Conservation (phyloP, 2,797 vertebrate species). For the Erpetoichthys calabaricus region DNA sequence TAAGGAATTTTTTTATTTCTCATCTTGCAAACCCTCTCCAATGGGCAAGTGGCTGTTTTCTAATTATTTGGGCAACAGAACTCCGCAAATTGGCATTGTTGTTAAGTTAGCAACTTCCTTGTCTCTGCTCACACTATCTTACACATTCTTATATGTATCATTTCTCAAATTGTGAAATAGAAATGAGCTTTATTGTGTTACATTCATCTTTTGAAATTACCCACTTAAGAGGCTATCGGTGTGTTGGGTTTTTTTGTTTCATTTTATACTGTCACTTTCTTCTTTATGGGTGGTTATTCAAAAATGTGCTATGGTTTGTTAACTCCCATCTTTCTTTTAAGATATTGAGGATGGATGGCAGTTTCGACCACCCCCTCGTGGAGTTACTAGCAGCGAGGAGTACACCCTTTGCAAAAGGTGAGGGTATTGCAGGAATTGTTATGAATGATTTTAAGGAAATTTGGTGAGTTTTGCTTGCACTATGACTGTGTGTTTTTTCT, state of each 20-base stretch:
- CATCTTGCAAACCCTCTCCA: no score
- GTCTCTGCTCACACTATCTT: no score
- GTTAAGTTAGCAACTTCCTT: no score
- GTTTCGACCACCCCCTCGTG: conserved; percentile 88
- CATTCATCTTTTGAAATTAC: no score
- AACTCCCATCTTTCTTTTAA: conserved; percentile 21
- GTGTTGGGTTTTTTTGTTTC: neutral
- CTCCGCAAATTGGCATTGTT: no score
- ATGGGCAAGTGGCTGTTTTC: no score
- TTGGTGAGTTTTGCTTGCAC: neutral
- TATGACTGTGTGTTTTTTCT: neutral
- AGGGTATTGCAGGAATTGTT: conserved; percentile 23
- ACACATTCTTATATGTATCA: no score
- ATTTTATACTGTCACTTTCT: neutral
- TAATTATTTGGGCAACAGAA: no score
- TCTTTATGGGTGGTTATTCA: no score
- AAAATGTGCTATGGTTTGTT: neutral
- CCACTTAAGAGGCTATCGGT: neutral
- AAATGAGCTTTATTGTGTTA: no score
- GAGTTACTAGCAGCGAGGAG: conserved; percentile 95
- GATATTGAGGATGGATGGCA: conserved; percentile 82
- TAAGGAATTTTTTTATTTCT: no score
- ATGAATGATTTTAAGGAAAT: conserved; percentile 11
- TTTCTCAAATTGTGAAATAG: no score
- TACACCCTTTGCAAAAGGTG: conserved; percentile 98